Evolutionary conservation across 2,797 vertebrate species (phyloP).

Genomic region (Clangula hyemalis): DNA sequence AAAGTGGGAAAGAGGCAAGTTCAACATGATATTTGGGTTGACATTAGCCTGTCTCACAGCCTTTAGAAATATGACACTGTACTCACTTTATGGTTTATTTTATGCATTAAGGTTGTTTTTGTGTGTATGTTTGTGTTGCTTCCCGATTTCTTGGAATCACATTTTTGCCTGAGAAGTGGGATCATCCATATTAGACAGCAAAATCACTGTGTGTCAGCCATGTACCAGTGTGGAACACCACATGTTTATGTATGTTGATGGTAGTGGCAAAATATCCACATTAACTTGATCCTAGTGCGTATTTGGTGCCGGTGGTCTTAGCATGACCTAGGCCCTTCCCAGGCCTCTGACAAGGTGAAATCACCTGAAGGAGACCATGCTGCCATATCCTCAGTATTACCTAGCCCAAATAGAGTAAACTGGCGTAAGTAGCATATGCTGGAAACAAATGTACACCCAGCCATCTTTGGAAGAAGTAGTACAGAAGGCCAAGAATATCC

Average conservation of each 20-base stretch:
- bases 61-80: neutral
- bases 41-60: neutral
- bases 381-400: fast-evolving
- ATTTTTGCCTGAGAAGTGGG: neutral
- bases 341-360: neutral
- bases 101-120: neutral
- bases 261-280: neutral
- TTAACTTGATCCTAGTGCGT: neutral
- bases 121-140: neutral
- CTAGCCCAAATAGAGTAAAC: neutral
- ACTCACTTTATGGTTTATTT: neutral
- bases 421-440: neutral
- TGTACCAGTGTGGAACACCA: fast-evolving
- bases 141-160: neutral
- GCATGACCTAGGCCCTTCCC: neutral
- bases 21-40: neutral
- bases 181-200: neutral
- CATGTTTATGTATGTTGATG: neutral
- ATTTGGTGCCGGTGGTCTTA: neutral
- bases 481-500: neutral
- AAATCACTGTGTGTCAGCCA: neutral
- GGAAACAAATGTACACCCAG: neutral
- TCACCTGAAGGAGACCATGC: neutral
- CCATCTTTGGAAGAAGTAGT: neutral
- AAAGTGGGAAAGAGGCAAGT: neutral